Percentiles rank a stretch among this genome's conserved stretches.
These are phyloP conservation scores for Gallinago media DNA, from an alignment of 2,113 vertebrate genomes.

Conservation along the genomic window DNA sequence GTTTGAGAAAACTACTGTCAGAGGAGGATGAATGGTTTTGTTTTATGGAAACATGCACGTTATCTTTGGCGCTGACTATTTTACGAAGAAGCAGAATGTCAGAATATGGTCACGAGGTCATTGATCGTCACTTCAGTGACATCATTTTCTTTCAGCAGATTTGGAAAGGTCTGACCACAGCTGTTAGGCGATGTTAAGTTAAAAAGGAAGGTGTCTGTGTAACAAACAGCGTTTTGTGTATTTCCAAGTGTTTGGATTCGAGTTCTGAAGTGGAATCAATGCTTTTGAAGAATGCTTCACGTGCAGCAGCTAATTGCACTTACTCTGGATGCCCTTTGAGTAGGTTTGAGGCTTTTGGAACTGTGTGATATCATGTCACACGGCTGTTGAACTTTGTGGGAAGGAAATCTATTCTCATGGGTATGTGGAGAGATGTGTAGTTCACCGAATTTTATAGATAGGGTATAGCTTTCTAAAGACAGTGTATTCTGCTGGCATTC, in stretches of 20 bases:
- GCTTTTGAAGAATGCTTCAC: not conserved
- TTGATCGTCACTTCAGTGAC: not conserved
- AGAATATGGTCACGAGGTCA: not conserved
- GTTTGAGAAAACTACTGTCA: not conserved
- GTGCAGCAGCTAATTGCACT: not conserved
- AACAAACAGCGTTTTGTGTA: not conserved
- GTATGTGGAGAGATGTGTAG: not conserved
- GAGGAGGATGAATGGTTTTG: not conserved
- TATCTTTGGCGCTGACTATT: not conserved
- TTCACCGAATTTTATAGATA: not conserved
- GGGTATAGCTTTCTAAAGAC: not conserved
- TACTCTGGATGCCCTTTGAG: not conserved
- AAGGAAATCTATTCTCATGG: not conserved
- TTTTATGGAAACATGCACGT: not conserved
- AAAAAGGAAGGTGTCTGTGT: not conserved
- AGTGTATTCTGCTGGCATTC: not conserved
- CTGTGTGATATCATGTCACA: not conserved
- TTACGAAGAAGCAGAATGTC: not conserved
- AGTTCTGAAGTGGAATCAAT: not conserved
- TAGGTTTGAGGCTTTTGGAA: not conserved
- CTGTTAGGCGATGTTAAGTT: not conserved
- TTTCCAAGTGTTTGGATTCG: not conserved
- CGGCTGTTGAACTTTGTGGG: not conserved
- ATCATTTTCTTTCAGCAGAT: not conserved
- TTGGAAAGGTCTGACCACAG: not conserved